A percentile compares a stretch with the other conserved stretches of the same genome.
phyloP scores from a whole-genome alignment of 2,113 vertebrate genomes.

The Colistium nudipinnis region DNA sequence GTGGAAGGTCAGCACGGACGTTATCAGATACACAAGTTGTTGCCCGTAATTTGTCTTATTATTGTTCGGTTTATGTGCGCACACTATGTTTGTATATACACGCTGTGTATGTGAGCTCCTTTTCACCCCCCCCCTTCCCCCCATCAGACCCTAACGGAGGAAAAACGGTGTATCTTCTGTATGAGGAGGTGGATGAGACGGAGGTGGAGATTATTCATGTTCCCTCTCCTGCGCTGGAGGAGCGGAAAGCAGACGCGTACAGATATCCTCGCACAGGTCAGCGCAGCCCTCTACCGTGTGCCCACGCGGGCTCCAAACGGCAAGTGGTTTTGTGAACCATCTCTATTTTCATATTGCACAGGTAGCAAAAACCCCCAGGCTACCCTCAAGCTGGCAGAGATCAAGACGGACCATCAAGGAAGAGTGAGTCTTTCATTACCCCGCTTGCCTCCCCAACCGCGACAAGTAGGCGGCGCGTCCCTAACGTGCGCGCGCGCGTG shows the following conservation, averaged over 20 bases:
- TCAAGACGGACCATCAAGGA: constrained; percentile 88
- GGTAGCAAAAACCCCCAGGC: constrained; percentile 97
- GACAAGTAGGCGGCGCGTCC: not conserved
- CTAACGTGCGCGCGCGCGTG: too few relatives aligned
- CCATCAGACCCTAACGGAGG: constrained; percentile 83
- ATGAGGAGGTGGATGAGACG: constrained; percentile 96
- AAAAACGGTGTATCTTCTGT: constrained; percentile 88
- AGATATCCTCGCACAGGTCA: constrained; percentile 95
- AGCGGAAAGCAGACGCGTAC: constrained; percentile 95
- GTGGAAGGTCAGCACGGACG: constrained; percentile 85
- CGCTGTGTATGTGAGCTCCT: fast-evolving
- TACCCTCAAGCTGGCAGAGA: constrained; percentile 91
- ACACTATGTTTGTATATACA: not conserved
- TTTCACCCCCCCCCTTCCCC: constrained; percentile 41
- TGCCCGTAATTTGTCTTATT: too few relatives aligned
- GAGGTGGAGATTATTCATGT: constrained; percentile 97
- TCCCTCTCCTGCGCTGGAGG: constrained; percentile 93
- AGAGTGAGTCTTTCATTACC: constrained; percentile 78
- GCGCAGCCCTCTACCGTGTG: not conserved
- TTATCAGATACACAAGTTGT: too few relatives aligned
- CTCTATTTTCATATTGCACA: constrained; percentile 56
- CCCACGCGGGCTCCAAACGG: not conserved
- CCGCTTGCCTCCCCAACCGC: not conserved
- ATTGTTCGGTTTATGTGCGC: not conserved
- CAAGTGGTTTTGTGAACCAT: not conserved